phyloP scores from a whole-genome alignment of 2,113 vertebrate species.

The Triplophysa rosa region DNA sequence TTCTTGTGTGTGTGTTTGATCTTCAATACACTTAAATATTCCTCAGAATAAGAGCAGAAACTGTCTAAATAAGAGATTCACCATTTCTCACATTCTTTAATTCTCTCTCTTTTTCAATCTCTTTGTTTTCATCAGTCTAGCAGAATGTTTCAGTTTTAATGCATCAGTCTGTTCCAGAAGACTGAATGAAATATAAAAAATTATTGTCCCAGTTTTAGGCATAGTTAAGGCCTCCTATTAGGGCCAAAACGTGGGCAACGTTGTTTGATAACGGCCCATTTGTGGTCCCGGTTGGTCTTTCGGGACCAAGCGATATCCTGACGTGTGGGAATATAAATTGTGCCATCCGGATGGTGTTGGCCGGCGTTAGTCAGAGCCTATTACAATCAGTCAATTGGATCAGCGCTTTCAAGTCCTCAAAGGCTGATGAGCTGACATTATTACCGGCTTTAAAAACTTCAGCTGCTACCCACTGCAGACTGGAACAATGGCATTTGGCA shows the following conservation, averaged over 20 bases:
- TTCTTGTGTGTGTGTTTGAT: constrained; percentile 19
- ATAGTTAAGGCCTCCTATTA: constrained; percentile 38
- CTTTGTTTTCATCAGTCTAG: constrained; percentile 18
- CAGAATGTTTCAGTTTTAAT: constrained; percentile 30
- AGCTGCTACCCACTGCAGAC: constrained; percentile 20
- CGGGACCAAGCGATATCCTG: constrained; percentile 19
- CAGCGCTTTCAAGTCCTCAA: constrained; percentile 30
- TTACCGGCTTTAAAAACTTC: constrained; percentile 44
- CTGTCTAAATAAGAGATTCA: constrained; percentile 25
- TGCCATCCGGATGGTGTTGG: constrained; percentile 24
- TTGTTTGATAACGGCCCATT: constrained; percentile 42
- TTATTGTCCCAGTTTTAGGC: constrained; percentile 41
- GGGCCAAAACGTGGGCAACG: constrained; percentile 23
- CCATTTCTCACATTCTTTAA: neutral
- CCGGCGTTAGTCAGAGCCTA: constrained; percentile 46
- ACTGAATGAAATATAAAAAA: constrained; percentile 39
- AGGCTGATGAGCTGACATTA: constrained; percentile 45
- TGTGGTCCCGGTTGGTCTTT: neutral
- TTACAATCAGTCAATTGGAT: constrained; percentile 51
- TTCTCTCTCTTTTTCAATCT: neutral
- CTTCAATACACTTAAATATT: constrained; percentile 38
- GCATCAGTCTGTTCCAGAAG: constrained; percentile 24
- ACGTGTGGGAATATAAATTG: constrained; percentile 31
- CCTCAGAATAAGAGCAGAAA: constrained; percentile 39
- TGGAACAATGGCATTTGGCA: neutral